These are phyloP conservation scores for Ciconia maguari DNA, from an alignment of 2,113 vertebrate genomes.

Conservation along the genomic window DNA sequence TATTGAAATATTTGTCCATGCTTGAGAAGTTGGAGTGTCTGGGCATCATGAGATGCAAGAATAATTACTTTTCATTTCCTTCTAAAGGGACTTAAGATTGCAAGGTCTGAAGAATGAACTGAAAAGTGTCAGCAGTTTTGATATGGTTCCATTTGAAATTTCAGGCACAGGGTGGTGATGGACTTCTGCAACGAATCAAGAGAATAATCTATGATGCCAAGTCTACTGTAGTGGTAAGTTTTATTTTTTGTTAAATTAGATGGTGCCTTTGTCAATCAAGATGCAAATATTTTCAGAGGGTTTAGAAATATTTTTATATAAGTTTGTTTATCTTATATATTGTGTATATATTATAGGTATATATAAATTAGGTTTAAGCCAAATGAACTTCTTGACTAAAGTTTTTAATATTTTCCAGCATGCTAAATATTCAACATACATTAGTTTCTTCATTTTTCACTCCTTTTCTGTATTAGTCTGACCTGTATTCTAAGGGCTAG, in stretches of 20 bases:
- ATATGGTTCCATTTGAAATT: constrained; percentile 54
- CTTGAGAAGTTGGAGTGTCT: neutral
- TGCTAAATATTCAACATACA: neutral
- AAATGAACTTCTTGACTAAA: neutral
- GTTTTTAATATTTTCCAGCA: neutral
- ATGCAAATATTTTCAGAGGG: neutral
- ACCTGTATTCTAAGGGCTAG: neutral
- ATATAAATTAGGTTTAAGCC: neutral
- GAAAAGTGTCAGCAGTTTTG: constrained; percentile 54
- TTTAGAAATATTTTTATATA: neutral
- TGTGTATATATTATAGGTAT: neutral
- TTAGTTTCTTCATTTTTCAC: neutral
- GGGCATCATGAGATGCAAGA: neutral
- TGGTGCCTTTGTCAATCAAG: neutral
- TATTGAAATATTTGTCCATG: neutral
- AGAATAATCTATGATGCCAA: constrained; percentile 91
- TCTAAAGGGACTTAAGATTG: constrained; percentile 45
- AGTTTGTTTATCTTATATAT: neutral
- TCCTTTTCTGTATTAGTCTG: neutral
- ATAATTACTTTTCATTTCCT: constrained; percentile 39
- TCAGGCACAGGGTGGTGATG: constrained; percentile 95
- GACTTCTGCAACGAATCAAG: constrained; percentile 90
- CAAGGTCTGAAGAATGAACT: constrained; percentile 60
- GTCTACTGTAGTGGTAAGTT: constrained; percentile 91
- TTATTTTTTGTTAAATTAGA: neutral